These are phyloP conservation scores for Glaucidium brasilianum DNA, from an alignment of 2,113 vertebrate species.

Conservation along the genomic window DNA sequence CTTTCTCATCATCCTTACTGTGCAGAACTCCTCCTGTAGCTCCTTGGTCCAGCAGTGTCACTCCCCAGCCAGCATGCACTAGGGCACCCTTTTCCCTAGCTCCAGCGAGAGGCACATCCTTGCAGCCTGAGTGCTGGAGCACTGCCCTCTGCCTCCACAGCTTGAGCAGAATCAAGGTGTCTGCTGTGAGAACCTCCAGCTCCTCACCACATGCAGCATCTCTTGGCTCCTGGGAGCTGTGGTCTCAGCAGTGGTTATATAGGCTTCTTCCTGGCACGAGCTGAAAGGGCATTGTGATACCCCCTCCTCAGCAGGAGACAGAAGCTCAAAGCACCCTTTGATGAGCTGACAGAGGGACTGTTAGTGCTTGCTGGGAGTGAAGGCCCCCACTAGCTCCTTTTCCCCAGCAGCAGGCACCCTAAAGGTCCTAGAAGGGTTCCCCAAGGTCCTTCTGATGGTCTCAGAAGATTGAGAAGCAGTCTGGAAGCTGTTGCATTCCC, in stretches of 20 bases:
- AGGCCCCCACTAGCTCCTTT: not conserved
- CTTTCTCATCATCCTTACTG: not conserved
- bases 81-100: not conserved
- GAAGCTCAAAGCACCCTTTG: not conserved
- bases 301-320: not conserved
- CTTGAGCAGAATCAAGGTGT: rapidly evolving
- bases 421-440: not conserved
- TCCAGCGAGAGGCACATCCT: not conserved
- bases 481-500: not conserved
- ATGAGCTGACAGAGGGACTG: not conserved
- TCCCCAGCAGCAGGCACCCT: not conserved
- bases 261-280: not conserved
- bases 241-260: not conserved
- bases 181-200: not conserved
- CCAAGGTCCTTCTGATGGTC: not conserved
- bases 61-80: not conserved
- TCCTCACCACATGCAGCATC: not conserved
- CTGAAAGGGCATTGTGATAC: not conserved
- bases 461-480: not conserved
- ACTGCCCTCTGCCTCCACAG: not conserved
- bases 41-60: rapidly evolving
- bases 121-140: rapidly evolving
- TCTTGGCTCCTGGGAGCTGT: not conserved
- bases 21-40: not conserved
- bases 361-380: not conserved